Percentiles rank a stretch among this genome's conserved stretches.
Conservation (phyloP, 2,113 vertebrate species). For the Sphyrna mokarran region DNA sequence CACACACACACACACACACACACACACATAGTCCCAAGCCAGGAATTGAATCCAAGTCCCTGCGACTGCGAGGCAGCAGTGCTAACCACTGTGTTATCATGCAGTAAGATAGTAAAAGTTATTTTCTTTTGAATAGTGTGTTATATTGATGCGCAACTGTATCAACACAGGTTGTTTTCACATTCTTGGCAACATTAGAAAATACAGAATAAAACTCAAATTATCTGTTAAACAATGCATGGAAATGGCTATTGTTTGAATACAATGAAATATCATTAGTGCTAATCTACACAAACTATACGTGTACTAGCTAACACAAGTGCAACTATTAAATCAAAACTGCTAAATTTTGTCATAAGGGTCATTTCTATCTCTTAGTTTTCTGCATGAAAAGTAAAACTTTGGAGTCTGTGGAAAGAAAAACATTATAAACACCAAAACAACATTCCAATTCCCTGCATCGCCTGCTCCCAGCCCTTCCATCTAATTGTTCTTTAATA, state of each 20-base stretch:
- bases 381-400: neutral
- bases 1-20: too few species aligned
- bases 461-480: neutral
- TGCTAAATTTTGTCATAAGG: neutral
- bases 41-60: too few species aligned
- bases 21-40: too few species aligned
- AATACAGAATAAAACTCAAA: neutral
- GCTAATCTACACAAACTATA: neutral
- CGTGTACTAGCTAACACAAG: neutral
- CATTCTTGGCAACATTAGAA: neutral
- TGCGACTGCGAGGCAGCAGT: too few species aligned
- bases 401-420: neutral
- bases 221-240: neutral
- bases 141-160: neutral
- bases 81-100: neutral
- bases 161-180: neutral
- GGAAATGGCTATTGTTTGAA: neutral
- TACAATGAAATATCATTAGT: neutral
- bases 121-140: neutral
- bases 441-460: neutral
- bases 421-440: neutral
- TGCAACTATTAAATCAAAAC: neutral
- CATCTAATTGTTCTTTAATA: neutral
- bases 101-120: neutral
- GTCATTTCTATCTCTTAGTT: neutral